Evolutionary conservation across 2,113 vertebrate genomes (phyloP), one percentile per base, ranked within the genome.

Genomic region (Sus scrofa): DNA sequence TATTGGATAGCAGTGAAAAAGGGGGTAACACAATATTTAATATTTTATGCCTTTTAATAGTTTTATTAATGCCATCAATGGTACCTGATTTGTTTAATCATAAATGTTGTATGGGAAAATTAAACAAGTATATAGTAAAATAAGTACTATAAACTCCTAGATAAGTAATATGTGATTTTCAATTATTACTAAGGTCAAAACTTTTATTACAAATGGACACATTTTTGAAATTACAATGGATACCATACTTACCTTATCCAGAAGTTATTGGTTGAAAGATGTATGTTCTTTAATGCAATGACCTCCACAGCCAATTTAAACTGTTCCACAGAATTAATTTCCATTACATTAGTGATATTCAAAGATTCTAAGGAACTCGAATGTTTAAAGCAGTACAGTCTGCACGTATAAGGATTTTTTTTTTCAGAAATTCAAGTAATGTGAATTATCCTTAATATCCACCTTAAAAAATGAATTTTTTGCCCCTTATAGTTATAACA

Each of bases 231-330:
- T 94, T 90, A 89, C 16, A 73, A n/a, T 74, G 18, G 11, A 86
- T 30, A 37, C 15, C 2, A 86, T 77, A 63, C 77, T 65, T 63
- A 67, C 6, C 10, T 83, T 81, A 44, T 6, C 30, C 16, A 86
- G 79, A 91, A 73, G 8, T 91, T 86, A 20, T 27, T 63, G 11
- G 11, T 73, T 94, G 39, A 97, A 95, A 83, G 27, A 52, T 34
- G 14, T 54, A 85, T 82, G 30, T 20, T 96, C 11, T 94, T 87
- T 27, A 97, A 10, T 82, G 44, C 14, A 62, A 24, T 56, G 3
- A 12, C 15, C 12, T 3, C 19, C 1, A 14, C 68, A 8, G 10
- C 13, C 20, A 75, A 83, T 89, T 74, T 70, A 83, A 92, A 92
- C 37, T 86, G 73, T 79, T 79, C 11, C 24, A 83, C 19, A 86